phyloP scores from a whole-genome alignment of 2,113 vertebrate species.

The Vireo altiloquus region DNA sequence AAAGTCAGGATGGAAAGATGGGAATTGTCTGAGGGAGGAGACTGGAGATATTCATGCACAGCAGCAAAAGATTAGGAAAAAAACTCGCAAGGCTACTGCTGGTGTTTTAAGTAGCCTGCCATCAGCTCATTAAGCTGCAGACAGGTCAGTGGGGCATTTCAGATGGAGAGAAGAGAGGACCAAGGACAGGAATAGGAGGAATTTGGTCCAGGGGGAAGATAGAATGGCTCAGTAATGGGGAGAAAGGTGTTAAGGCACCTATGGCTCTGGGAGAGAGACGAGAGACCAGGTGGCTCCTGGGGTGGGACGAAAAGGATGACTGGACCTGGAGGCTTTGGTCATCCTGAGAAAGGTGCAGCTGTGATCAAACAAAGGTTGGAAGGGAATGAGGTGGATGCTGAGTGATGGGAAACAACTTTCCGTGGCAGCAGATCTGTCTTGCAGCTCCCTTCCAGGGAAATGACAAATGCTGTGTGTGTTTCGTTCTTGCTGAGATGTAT shows the following conservation, averaged over 20 bases:
- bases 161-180: not conserved
- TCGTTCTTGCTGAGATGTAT: fast-evolving
- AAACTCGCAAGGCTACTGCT: not conserved
- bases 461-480: not conserved
- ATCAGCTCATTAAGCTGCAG: not conserved
- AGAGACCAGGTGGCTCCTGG: not conserved
- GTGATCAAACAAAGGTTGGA: not conserved
- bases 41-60: not conserved
- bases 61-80: not conserved
- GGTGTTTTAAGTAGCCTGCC: not conserved
- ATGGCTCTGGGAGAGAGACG: not conserved
- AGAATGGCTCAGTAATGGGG: not conserved
- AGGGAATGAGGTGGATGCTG: not conserved
- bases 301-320: not conserved
- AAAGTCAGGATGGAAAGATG: not conserved
- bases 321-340: not conserved
- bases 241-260: not conserved
- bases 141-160: not conserved
- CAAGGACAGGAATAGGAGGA: not conserved
- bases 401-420: not conserved
- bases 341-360: fast-evolving
- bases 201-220: fast-evolving
- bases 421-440: not conserved
- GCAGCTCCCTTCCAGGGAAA: not conserved
- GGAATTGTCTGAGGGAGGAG: not conserved